phyloP scores from a whole-genome alignment of 2,113 vertebrate species.

The Parotia lawesii region DNA sequence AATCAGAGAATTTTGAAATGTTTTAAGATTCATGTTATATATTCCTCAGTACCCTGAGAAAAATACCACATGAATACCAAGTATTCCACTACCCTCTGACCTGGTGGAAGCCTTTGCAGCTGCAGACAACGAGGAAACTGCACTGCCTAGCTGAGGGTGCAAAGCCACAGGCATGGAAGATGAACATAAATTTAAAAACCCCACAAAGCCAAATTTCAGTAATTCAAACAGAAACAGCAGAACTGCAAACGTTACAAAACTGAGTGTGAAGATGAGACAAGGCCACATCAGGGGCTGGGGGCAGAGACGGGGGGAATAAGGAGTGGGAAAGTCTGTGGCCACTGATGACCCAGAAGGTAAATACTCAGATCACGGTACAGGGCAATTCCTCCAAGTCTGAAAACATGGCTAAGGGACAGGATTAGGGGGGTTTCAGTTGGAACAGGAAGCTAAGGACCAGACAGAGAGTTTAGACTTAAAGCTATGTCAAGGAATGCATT shows the following conservation, averaged over 20 bases:
- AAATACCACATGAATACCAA: background rate
- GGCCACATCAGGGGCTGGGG: too few species aligned
- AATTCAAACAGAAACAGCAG: background rate
- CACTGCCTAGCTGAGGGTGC: background rate
- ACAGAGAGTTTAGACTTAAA: background rate
- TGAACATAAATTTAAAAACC: fast-evolving
- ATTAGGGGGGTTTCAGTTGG: background rate
- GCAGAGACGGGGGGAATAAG: background rate
- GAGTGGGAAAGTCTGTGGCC: background rate
- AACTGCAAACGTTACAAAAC: background rate
- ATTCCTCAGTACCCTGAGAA: background rate
- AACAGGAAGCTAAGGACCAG: background rate
- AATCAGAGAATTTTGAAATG: background rate
- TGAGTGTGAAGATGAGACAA: background rate
- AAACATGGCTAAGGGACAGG: background rate
- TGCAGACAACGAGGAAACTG: background rate
- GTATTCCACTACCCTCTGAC: background rate
- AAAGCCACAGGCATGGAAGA: background rate
- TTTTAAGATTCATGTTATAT: background rate
- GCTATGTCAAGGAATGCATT: background rate
- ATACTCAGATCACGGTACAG: background rate
- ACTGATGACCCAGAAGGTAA: background rate
- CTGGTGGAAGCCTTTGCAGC: background rate
- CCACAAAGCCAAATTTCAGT: background rate
- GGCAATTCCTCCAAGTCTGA: background rate